A percentile compares a stretch with the other conserved stretches of the same genome.
phyloP scores from a whole-genome alignment of 2,113 vertebrate species.

The Camelus dromedarius region DNA sequence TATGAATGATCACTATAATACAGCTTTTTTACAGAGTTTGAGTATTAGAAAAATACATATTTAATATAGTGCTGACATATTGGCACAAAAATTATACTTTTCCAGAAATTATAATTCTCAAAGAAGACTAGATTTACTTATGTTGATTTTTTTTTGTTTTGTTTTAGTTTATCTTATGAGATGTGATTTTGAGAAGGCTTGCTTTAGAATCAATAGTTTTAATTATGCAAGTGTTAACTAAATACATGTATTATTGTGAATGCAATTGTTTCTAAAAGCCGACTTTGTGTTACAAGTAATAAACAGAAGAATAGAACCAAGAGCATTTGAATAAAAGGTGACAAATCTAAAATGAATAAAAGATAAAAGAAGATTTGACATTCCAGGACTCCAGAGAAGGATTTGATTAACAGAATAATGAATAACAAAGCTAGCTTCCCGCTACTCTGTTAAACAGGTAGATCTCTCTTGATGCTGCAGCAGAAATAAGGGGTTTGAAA shows the following conservation, averaged over 20 bases:
- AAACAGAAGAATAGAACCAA: neutral
- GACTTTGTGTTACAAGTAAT: neutral
- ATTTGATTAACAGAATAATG: neutral
- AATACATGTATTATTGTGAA: neutral
- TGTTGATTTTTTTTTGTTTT: neutral
- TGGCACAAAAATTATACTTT: neutral
- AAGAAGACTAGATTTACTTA: neutral
- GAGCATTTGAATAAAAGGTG: neutral
- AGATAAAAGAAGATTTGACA: neutral
- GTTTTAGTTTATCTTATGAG: neutral
- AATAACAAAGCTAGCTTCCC: neutral
- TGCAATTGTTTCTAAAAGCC: neutral
- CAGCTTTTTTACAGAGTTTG: neutral
- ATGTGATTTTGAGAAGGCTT: neutral
- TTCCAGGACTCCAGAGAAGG: neutral
- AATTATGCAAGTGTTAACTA: neutral
- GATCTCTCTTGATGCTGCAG: neutral
- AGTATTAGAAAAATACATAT: neutral
- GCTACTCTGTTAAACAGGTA: neutral
- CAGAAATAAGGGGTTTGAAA: slow-evolving; percentile 26
- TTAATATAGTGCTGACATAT: neutral
- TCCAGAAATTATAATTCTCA: neutral
- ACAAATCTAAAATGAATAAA: slow-evolving; percentile 22
- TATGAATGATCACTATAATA: neutral
- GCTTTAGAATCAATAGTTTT: neutral